These are phyloP conservation scores for Pachymerium ferrugineum DNA, from an alignment of 2,888 invertebrate species.

Conservation along the genomic window DNA sequence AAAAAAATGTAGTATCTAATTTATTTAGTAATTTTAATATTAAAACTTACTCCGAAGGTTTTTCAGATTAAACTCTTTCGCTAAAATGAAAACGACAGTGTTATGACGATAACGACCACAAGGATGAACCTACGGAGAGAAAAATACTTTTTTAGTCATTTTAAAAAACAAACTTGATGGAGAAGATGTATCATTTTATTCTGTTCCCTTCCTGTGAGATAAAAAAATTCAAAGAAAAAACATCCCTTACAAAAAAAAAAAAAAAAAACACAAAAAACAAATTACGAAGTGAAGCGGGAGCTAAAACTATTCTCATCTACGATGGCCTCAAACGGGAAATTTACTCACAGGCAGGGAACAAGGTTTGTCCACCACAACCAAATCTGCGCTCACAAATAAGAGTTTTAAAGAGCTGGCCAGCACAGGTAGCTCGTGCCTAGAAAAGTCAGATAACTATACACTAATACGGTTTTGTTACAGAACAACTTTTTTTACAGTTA, in stretches of 20 bases:
- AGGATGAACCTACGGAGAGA: constrained; percentile 73
- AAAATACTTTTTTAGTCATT: background rate
- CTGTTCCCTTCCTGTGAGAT: constrained; percentile 15
- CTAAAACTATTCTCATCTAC: background rate
- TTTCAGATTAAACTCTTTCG: constrained; percentile 90
- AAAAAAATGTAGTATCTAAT: background rate
- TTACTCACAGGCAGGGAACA: constrained; percentile 46
- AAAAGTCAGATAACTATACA: constrained; percentile 23
- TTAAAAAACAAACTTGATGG: background rate
- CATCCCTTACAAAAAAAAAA: background rate
- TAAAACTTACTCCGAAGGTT: constrained; percentile 64
- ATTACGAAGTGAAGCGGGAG: background rate
- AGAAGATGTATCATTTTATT: too few species aligned
- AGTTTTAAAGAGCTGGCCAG: constrained; percentile 45
- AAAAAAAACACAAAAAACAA: background rate
- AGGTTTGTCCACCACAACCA: constrained; percentile 51
- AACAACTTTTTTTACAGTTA: background rate
- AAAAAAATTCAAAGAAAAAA: background rate
- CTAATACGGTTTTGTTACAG: background rate
- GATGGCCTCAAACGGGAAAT: background rate
- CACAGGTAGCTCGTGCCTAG: constrained; percentile 48
- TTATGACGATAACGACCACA: constrained; percentile 97
- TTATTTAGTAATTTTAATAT: background rate
- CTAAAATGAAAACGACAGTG: constrained; percentile 91
- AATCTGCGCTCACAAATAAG: constrained; percentile 48